phyloP scores from a whole-genome alignment of 2,797 vertebrate species.

The Gorsachius magnificus region DNA sequence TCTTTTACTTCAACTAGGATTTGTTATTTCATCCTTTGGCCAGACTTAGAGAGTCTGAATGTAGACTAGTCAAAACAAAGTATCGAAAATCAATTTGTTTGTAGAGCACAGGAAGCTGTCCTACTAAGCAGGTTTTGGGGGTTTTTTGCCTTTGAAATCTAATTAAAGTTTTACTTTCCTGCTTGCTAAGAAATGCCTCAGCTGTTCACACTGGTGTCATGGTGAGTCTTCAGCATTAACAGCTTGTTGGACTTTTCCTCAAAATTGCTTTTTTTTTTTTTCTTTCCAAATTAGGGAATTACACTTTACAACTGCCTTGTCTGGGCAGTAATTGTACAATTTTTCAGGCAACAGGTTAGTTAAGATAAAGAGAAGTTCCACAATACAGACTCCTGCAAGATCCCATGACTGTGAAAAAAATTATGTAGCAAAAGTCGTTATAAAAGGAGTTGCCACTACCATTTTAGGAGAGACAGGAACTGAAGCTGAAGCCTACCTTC shows the following conservation, averaged over 20 bases:
- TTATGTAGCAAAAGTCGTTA: neutral
- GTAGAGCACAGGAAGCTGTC: neutral
- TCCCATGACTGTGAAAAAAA: neutral
- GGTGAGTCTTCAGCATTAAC: neutral
- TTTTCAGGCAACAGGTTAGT: neutral
- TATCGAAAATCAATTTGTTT: neutral
- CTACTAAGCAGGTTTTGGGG: neutral
- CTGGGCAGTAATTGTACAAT: fast-evolving
- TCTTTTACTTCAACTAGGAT: neutral
- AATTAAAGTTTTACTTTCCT: neutral
- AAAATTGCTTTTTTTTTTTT: neutral
- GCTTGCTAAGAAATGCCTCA: neutral
- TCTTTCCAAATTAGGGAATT: neutral
- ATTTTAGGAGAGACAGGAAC: neutral
- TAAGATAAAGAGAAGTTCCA: neutral
- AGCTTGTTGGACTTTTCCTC: neutral
- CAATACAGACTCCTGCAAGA: neutral
- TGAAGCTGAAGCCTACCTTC: neutral
- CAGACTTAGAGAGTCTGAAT: neutral
- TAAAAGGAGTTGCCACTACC: neutral
- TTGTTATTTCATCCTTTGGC: neutral
- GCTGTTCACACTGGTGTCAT: neutral
- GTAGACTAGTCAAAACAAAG: neutral
- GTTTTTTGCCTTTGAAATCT: neutral
- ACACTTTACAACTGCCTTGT: neutral